Conservation (phyloP, 2,797 vertebrate genomes). For the Brachyrhaphis roseni region DNA sequence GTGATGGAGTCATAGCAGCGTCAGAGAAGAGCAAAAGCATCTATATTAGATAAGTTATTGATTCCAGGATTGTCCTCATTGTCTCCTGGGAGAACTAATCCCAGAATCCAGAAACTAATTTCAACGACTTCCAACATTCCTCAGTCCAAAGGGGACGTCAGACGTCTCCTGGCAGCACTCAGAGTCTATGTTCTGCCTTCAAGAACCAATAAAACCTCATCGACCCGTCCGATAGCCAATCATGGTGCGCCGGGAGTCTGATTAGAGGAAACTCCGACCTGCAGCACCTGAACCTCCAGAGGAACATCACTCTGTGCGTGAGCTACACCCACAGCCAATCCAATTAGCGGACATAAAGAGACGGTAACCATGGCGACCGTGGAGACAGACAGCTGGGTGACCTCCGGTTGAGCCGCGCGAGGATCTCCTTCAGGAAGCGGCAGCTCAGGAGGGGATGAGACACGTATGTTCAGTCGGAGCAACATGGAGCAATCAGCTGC, state of each 20-base stretch:
- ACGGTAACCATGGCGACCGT: conserved; percentile 25
- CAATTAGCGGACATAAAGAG: conserved; percentile 40
- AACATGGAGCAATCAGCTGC: neutral
- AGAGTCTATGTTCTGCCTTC: neutral
- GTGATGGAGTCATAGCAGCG: neutral
- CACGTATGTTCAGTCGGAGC: neutral
- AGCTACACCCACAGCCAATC: conserved; percentile 32
- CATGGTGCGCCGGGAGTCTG: neutral
- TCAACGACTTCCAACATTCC: neutral
- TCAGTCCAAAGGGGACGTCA: neutral
- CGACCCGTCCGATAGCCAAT: conserved; percentile 5
- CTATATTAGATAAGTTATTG: neutral
- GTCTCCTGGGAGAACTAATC: neutral
- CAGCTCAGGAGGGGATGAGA: neutral
- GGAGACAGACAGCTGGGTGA: conserved; percentile 32
- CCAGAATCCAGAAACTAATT: neutral
- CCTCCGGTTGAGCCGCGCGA: conserved; percentile 20
- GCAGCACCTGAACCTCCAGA: conserved; percentile 2
- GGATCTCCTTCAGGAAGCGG: conserved; percentile 2
- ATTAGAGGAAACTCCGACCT: conserved; percentile 8
- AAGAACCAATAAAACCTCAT: neutral
- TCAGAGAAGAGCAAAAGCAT: neutral
- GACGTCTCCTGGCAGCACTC: neutral
- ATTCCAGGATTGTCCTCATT: neutral
- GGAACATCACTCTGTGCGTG: conserved; percentile 2